Evolutionary conservation across 2,797 vertebrate genomes (phyloP), one percentile per base, ranked within the genome.

Genomic region (Jordanella pulchra): DNA sequence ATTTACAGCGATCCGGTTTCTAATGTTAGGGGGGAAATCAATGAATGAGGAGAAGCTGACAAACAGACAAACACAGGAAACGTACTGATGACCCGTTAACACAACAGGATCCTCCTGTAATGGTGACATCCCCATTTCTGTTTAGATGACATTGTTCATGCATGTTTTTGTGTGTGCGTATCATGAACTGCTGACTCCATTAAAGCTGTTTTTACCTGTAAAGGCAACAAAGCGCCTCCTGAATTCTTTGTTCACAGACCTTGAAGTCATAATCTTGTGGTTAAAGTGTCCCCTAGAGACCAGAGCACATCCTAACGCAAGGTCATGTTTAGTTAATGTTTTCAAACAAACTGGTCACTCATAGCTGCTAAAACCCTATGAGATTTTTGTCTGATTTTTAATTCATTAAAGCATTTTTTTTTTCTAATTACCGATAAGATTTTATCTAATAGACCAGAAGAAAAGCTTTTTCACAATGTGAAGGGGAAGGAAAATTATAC

Each of bases 171-270:
- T 81, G 67, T 74, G 60, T 48, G 63, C 76, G 58, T 54, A n/a
- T 86, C 77, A 86, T 70, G 65, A 67, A 39, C 74, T 84, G 81
- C 84, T 78, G 28, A 78, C 68, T 65, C 63, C 71, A 91, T 89
- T 92, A 93, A 92, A 91, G 47, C 32, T 76, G 67, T 84, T 83
- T 87, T 82, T 81, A 68, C 81, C 77, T 80, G 32, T 74, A 60
- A 81, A 67, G 32, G 12, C 71, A 61, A 63, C 71, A 74, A 71
- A 71, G 50, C 4, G 35, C 35, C 64, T 73, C 44, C 56, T 28
- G 72, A 66, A 45, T 47, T 83, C 74, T 87, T 84, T 87, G 65
- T 85, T 83, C 63, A 51, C 60, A 9, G 67, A 83, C 74, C 58
- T 85, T 79, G 76, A 78, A 39, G 69, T 60, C 13, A 0, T 67